A percentile compares a stretch with the other conserved stretches of the same genome.
phyloP scores from a whole-genome alignment of 2,113 vertebrate genomes.

The Gambusia affinis region DNA sequence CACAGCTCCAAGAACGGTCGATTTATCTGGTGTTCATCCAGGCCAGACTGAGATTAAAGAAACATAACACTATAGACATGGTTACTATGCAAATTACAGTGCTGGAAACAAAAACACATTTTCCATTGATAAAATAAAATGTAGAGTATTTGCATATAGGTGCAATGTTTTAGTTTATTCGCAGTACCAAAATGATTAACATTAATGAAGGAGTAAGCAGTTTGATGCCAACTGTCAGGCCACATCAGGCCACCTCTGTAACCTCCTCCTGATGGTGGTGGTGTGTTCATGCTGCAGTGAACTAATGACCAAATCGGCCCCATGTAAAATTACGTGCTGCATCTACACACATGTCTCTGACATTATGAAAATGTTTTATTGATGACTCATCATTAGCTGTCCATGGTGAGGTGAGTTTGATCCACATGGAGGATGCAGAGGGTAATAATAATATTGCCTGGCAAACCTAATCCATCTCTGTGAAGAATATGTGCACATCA shows the following conservation, averaged over 20 bases:
- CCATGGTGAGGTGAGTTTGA: constrained; percentile 76
- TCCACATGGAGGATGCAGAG: constrained; percentile 80
- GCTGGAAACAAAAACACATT: constrained; percentile 62
- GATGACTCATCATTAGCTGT: constrained; percentile 82
- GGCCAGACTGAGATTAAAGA: constrained; percentile 34
- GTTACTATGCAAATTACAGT: constrained; percentile 59
- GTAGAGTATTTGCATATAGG: constrained; percentile 72
- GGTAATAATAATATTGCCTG: constrained; percentile 83
- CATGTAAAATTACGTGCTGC: constrained; percentile 78
- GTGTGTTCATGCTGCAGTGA: constrained; percentile 71
- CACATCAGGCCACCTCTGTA: constrained; percentile 65
- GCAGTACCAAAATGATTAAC: constrained; percentile 71
- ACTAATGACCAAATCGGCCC: constrained; percentile 76
- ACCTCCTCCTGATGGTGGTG: constrained; percentile 48
- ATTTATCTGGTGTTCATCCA: constrained; percentile 18
- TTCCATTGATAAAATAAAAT: constrained; percentile 70
- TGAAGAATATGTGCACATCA: constrained; percentile 82
- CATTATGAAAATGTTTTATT: constrained; percentile 86
- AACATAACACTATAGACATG: constrained; percentile 39
- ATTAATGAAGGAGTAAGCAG: constrained; percentile 70
- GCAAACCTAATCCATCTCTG: constrained; percentile 81
- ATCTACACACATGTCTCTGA: constrained; percentile 75
- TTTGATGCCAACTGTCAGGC: constrained; percentile 73
- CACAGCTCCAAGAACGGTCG: neutral
- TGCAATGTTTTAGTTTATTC: constrained; percentile 59